phyloP scores from a whole-genome alignment of 2,113 vertebrate species.

The Noturus placidus region DNA sequence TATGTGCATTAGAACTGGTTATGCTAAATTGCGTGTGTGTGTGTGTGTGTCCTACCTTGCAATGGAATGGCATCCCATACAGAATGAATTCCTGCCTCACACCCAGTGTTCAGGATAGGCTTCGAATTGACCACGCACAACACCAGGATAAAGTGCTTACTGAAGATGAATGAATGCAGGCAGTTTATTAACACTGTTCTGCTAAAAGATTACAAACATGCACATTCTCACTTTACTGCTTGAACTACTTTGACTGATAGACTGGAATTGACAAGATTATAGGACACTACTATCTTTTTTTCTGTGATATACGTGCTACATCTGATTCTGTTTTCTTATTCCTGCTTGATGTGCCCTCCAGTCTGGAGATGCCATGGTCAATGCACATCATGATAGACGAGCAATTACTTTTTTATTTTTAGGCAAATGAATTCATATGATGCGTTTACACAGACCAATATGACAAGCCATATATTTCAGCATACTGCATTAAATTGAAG shows the following conservation, averaged over 20 bases:
- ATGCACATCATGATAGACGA: neutral
- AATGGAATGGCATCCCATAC: neutral
- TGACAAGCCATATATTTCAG: constrained; percentile 1
- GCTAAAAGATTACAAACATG: neutral
- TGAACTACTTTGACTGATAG: neutral
- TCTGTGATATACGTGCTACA: neutral
- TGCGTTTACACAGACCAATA: neutral
- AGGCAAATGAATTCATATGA: neutral
- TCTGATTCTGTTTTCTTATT: neutral
- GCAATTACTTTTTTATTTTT: neutral
- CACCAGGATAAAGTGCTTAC: neutral
- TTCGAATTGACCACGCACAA: neutral
- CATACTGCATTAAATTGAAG: neutral
- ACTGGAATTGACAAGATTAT: neutral
- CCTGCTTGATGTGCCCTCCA: neutral
- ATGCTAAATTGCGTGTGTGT: neutral
- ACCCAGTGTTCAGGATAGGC: neutral
- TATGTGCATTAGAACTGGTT: neutral
- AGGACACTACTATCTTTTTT: neutral
- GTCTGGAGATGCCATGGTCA: constrained; percentile 8
- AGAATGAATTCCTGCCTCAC: neutral
- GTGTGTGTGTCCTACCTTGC: neutral
- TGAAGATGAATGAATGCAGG: neutral
- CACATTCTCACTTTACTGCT: neutral
- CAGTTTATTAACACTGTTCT: neutral